Evolutionary conservation across 2,888 invertebrate species (phyloP).

Genomic region (Lissonota sp.): DNA sequence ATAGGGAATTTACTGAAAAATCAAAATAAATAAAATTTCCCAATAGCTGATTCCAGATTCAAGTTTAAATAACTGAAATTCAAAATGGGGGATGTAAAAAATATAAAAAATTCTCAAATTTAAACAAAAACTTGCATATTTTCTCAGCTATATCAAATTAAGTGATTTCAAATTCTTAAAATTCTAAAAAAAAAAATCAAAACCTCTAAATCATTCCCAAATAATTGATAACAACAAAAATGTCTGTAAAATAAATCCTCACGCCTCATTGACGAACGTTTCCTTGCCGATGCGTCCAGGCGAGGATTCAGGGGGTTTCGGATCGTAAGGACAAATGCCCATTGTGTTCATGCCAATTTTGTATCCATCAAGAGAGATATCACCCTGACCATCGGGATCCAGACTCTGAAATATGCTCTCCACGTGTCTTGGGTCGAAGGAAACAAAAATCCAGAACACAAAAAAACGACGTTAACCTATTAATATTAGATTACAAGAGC

Average conservation of each 20-base stretch:
- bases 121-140: too few relatives aligned
- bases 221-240: neutral
- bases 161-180: too few relatives aligned
- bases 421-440: conserved; percentile 72
- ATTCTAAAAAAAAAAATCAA: too few relatives aligned
- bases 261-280: conserved; percentile 74
- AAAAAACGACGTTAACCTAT: conserved; percentile 36
- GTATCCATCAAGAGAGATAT: conserved; percentile 73
- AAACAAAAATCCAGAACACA: neutral
- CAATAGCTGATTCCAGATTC: neutral
- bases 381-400: conserved; percentile 70
- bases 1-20: neutral
- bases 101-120: too few relatives aligned
- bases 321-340: conserved; percentile 70
- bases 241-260: conserved; percentile 60
- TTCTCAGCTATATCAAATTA: too few relatives aligned
- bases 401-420: conserved; percentile 75
- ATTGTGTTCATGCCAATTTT: conserved; percentile 74
- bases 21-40: neutral
- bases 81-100: too few relatives aligned
- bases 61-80: too few relatives aligned
- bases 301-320: conserved; percentile 67
- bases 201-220: neutral
- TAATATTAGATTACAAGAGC: conserved; percentile 51
- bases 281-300: conserved; percentile 69